A percentile compares a stretch with the other conserved stretches of the same genome.
phyloP scores from a whole-genome alignment of 2,888 invertebrate species.

The Operophtera brumata region DNA sequence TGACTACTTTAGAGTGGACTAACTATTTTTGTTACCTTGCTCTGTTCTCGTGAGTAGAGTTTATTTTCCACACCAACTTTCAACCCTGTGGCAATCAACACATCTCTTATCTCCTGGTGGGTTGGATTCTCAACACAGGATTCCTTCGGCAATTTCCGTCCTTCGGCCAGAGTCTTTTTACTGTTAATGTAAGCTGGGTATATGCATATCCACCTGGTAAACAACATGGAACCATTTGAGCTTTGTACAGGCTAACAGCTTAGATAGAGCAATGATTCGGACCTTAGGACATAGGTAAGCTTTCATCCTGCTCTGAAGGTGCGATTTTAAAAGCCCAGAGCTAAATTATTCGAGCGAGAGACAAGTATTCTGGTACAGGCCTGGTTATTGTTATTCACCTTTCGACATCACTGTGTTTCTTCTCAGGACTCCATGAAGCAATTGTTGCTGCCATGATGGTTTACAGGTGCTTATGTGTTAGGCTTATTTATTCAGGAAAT shows the following conservation, averaged over 20 bases:
- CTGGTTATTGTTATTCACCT: conserved; percentile 41
- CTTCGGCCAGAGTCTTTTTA: conserved; percentile 94
- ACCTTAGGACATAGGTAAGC: no score
- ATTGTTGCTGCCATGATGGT: conserved; percentile 78
- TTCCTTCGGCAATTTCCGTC: conserved; percentile 90
- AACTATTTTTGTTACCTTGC: conserved; percentile 79
- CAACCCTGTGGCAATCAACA: conserved; percentile 90
- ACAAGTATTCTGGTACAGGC: no score
- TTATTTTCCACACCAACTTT: conserved; percentile 95
- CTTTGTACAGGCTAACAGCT: neutral
- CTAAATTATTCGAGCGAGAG: no score
- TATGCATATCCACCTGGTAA: conserved; percentile 94
- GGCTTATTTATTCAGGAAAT: neutral
- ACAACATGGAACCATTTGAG: neutral
- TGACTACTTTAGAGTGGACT: no score
- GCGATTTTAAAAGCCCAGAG: no score
- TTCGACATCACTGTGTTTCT: conserved; percentile 87
- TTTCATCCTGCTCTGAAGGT: no score
- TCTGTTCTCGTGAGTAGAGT: conserved; percentile 93
- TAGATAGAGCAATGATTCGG: no score
- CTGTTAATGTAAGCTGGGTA: conserved; percentile 98
- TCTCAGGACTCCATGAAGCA: conserved; percentile 85
- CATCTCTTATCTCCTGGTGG: conserved; percentile 96
- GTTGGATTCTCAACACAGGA: conserved; percentile 97
- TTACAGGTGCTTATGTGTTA: neutral